Percentiles rank a stretch among this genome's conserved stretches.
These are phyloP conservation scores for Megaustenia siamemsis DNA, from an alignment of 2,888 invertebrate species.

Conservation along the genomic window DNA sequence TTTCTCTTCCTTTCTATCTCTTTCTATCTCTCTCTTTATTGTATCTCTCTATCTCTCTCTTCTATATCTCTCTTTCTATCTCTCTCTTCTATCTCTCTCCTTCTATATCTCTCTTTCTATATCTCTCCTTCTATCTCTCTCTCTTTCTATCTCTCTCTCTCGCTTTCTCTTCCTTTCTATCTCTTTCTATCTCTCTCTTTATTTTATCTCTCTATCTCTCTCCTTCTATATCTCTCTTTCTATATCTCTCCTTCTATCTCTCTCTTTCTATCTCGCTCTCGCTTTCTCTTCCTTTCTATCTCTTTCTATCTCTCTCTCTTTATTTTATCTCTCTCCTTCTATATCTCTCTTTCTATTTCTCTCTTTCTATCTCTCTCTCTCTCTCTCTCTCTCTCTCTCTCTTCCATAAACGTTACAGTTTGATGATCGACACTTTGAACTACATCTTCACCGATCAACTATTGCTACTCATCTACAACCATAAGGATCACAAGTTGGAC, in stretches of 20 bases:
- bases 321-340: no score
- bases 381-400: no score
- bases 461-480: no score
- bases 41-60: no score
- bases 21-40: neutral
- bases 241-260: neutral
- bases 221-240: neutral
- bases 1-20: neutral
- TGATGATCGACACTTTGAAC: no score
- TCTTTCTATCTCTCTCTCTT: neutral
- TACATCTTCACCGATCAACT: no score
- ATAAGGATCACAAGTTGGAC: no score
- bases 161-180: slow-evolving; percentile 17
- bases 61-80: neutral
- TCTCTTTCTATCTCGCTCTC: neutral
- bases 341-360: slow-evolving; percentile 24
- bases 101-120: neutral
- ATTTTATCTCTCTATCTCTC: neutral
- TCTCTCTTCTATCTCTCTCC: neutral
- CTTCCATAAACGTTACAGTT: no score
- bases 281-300: neutral
- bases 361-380: neutral
- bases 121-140: slow-evolving; percentile 10
- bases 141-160: slow-evolving; percentile 25
- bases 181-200: neutral